These are phyloP conservation scores for Hydrolagus affinis DNA, from an alignment of 2,113 vertebrate species.

Conservation along the genomic window DNA sequence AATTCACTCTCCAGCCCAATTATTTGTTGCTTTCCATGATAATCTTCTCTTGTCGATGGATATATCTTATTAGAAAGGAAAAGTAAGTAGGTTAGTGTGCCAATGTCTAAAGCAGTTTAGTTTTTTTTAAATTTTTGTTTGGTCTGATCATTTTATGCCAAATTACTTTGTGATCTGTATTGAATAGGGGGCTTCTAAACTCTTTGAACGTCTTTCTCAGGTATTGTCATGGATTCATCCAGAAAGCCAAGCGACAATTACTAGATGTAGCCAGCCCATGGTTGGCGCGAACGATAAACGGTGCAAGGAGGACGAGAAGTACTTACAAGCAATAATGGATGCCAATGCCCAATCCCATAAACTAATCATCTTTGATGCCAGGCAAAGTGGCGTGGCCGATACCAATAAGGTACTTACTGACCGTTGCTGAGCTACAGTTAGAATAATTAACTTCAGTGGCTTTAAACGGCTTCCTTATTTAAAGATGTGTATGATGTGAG, in stretches of 20 bases:
- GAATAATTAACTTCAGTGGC: neutral
- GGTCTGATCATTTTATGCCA: too few relatives aligned
- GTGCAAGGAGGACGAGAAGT: constrained; percentile 91
- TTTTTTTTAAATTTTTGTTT: too few relatives aligned
- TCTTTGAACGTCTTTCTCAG: constrained; percentile 44
- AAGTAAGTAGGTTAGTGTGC: too few relatives aligned
- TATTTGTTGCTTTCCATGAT: too few relatives aligned
- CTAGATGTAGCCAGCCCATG: constrained; percentile 82
- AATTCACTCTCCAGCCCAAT: too few relatives aligned
- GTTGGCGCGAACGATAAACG: constrained; percentile 82
- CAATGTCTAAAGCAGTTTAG: too few relatives aligned
- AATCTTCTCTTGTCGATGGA: too few relatives aligned
- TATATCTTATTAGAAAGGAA: too few relatives aligned
- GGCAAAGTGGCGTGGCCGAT: constrained; percentile 75
- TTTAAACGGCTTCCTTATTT: neutral
- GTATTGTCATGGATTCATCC: constrained; percentile 95
- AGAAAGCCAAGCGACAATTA: constrained; percentile 85
- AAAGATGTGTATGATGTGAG: neutral
- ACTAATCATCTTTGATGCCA: constrained; percentile 84
- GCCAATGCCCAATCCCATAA: constrained; percentile 96
- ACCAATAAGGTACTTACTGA: constrained; percentile 74
- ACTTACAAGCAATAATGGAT: constrained; percentile 89
- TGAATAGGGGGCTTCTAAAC: neutral
- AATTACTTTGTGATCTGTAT: too few relatives aligned
- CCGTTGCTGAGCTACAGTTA: neutral